Evolutionary conservation across 1,140 invertebrate species (phyloP).

Genomic region (Polyergus mexicanus): DNA sequence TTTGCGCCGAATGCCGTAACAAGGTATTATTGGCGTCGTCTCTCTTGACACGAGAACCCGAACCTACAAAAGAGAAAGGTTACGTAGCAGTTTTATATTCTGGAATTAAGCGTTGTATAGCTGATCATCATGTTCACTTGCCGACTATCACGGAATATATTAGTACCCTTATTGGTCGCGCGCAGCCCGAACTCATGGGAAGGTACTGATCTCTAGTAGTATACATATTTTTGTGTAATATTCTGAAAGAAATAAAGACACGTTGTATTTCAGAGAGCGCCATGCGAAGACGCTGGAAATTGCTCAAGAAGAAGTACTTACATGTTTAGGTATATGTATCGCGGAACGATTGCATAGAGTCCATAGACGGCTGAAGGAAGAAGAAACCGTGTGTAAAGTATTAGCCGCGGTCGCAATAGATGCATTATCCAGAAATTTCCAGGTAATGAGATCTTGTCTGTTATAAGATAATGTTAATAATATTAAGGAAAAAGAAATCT

Average conservation of each 20-base stretch:
- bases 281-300: conserved; percentile 98
- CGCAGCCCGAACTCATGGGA: conserved; percentile 95
- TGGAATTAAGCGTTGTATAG: conserved; percentile 94
- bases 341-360: conserved; percentile 95
- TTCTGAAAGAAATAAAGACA: not conserved
- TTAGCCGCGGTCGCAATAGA: conserved; percentile 95
- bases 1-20: conserved; percentile 96
- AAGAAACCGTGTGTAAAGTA: conserved; percentile 96
- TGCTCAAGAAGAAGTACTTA: conserved; percentile 97
- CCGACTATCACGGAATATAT: conserved; percentile 95
- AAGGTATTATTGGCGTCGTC: conserved; percentile 96
- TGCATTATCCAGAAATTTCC: conserved; percentile 95
- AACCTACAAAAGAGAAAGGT: conserved; percentile 94
- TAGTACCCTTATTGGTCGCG: conserved; percentile 93
- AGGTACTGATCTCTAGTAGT: conserved; percentile 85
- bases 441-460: conserved; percentile 81
- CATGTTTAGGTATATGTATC: conserved; percentile 96
- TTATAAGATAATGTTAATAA: conserved; percentile 72
- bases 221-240: conserved; percentile 21
- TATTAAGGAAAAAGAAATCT: conserved; percentile 20
- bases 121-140: conserved; percentile 95
- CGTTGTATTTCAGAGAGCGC: conserved; percentile 90
- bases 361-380: conserved; percentile 94
- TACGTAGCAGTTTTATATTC: conserved; percentile 95
- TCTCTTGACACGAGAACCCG: conserved; percentile 94